phyloP scores from a whole-genome alignment of 2,113 vertebrate genomes.

The Rhombomys opimus region DNA sequence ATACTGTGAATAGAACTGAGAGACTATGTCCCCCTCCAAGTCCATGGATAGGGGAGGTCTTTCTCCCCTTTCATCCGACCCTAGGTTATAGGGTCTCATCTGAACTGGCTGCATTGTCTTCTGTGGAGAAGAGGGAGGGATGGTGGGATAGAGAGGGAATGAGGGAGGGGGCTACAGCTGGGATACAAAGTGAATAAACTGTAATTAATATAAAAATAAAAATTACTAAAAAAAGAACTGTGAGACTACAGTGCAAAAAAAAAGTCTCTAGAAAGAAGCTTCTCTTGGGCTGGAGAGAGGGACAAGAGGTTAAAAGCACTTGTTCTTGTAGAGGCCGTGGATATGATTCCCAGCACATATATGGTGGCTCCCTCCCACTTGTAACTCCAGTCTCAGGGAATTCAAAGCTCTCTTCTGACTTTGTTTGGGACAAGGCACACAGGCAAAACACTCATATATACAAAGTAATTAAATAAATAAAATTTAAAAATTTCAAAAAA shows the following conservation, averaged over 20 bases:
- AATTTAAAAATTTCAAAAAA: background rate
- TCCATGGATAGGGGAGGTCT: too few relatives aligned
- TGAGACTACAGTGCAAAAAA: slow-evolving; percentile 17
- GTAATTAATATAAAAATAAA: too few relatives aligned
- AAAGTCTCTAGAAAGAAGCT: slow-evolving; percentile 6
- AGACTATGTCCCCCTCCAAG: background rate
- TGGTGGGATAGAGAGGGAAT: too few relatives aligned
- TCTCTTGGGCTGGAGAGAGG: background rate
- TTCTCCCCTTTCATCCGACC: too few relatives aligned
- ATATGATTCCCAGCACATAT: background rate
- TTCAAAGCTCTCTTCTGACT: background rate
- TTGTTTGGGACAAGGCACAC: background rate
- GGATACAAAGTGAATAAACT: too few relatives aligned
- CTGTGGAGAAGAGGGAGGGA: too few relatives aligned
- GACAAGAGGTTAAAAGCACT: background rate
- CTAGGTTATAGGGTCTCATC: too few relatives aligned
- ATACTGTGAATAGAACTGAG: background rate
- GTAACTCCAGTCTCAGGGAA: background rate
- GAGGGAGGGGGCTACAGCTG: too few relatives aligned
- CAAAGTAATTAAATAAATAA: background rate
- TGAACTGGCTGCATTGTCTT: too few relatives aligned
- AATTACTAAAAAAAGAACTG: background rate
- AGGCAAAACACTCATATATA: background rate
- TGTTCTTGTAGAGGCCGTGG: background rate
- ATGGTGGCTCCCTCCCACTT: background rate